Percentiles rank a stretch among this genome's conserved stretches.
These are phyloP conservation scores for Haplochromis burtoni DNA, from an alignment of 2,113 vertebrate genomes.

Conservation along the genomic window DNA sequence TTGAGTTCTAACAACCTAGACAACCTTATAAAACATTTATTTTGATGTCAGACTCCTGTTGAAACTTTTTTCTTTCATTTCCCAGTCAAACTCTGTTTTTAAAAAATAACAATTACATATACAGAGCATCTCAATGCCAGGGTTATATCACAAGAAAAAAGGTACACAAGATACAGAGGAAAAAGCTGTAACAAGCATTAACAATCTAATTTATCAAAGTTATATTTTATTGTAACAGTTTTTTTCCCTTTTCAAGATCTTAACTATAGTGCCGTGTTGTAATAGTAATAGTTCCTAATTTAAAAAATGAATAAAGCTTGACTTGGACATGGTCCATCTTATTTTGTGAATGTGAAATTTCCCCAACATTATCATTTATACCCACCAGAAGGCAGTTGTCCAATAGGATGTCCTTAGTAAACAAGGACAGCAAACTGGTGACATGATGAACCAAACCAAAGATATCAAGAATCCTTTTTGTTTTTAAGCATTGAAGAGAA, in stretches of 20 bases:
- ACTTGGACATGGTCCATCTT: not conserved
- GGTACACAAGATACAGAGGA: not conserved
- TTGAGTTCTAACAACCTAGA: not conserved
- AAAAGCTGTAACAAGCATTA: not conserved
- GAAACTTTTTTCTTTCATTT: rapidly evolving
- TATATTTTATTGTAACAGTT: not conserved
- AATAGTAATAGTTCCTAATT: not conserved
- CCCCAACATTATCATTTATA: slow-evolving; percentile 38
- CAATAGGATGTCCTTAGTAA: slow-evolving; percentile 81
- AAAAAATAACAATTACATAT: not conserved
- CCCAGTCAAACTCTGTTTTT: not conserved
- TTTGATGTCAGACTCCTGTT: not conserved
- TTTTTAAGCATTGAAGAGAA: slow-evolving; percentile 68
- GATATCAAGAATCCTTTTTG: slow-evolving; percentile 85
- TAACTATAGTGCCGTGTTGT: not conserved
- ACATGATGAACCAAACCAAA: slow-evolving; percentile 92
- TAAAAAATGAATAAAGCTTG: not conserved
- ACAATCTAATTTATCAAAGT: not conserved
- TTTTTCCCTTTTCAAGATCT: not conserved
- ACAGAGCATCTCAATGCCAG: not conserved
- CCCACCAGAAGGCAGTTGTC: slow-evolving; percentile 85
- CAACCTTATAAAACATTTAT: not conserved
- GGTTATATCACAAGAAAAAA: not conserved
- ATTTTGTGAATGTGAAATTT: not conserved
- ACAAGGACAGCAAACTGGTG: slow-evolving; percentile 85